A percentile compares a stretch with the other conserved stretches of the same genome.
Conservation (phyloP, 1,140 invertebrate genomes). For the Dermatophagoides farinae region DNA sequence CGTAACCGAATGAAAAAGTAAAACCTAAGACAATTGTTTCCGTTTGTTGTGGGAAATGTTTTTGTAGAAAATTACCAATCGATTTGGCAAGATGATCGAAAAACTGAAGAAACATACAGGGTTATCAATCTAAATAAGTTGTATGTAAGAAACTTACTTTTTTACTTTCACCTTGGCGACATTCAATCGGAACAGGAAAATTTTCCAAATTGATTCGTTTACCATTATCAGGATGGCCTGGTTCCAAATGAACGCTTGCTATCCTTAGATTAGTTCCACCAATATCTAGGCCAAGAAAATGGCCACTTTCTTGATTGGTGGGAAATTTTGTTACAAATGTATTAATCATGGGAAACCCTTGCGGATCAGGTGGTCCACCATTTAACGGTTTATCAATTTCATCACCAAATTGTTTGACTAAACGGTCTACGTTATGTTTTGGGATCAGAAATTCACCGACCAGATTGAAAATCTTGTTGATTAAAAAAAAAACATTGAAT, state of each 20-base stretch:
- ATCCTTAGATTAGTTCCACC: slow-evolving; percentile 61
- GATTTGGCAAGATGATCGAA: slow-evolving; percentile 56
- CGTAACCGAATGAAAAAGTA: slow-evolving; percentile 63
- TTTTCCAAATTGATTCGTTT: slow-evolving; percentile 38
- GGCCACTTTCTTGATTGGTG: slow-evolving; percentile 42
- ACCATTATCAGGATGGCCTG: slow-evolving; percentile 32
- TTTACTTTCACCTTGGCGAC: slow-evolving; percentile 34
- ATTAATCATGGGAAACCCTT: slow-evolving; percentile 43
- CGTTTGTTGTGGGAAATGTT: slow-evolving; percentile 14
- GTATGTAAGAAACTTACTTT: slow-evolving; percentile 22
- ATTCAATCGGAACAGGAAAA: slow-evolving; percentile 35
- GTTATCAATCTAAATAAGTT: no score
- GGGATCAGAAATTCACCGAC: background rate
- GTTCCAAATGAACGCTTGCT: slow-evolving; percentile 37
- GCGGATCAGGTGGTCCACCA: slow-evolving; percentile 27
- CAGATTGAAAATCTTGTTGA: background rate
- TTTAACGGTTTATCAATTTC: slow-evolving; percentile 38
- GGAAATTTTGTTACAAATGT: slow-evolving; percentile 40
- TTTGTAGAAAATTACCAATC: slow-evolving; percentile 44
- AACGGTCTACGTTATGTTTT: background rate
- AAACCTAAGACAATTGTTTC: slow-evolving; percentile 32
- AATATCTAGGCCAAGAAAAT: slow-evolving; percentile 51
- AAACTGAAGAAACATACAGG: slow-evolving; percentile 24
- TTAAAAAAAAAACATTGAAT: background rate
- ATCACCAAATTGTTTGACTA: slow-evolving; percentile 28